Conservation (phyloP, 2,113 vertebrate genomes). For the Cromileptes altivelis region DNA sequence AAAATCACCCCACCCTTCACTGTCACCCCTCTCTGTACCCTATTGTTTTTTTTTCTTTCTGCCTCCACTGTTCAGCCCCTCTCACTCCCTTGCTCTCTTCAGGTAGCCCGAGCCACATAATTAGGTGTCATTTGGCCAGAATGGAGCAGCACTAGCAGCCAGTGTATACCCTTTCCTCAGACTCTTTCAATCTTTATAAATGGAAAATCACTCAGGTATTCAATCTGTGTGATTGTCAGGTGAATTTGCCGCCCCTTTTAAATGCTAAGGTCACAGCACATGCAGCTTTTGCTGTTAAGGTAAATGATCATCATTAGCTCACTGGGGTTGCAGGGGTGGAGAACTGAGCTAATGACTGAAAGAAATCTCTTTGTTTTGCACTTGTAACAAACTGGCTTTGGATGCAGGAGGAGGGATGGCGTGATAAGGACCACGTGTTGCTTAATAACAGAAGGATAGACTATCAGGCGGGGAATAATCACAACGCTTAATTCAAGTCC, state of each 20-base stretch:
- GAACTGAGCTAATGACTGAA: constrained; percentile 44
- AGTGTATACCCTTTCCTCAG: not conserved
- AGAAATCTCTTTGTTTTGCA: constrained; percentile 62
- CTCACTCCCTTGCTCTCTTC: constrained; percentile 1
- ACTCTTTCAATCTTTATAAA: constrained; percentile 17
- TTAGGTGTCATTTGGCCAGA: constrained; percentile 42
- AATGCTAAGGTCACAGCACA: constrained; percentile 6
- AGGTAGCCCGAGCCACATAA: constrained; percentile 40
- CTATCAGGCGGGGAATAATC: constrained; percentile 54
- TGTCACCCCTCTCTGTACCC: not conserved
- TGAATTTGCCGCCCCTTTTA: constrained; percentile 32
- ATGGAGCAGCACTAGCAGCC: constrained; percentile 11
- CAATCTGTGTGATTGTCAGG: constrained; percentile 41
- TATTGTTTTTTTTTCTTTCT: constrained; percentile 21
- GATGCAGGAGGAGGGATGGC: constrained; percentile 29
- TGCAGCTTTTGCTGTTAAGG: constrained; percentile 40
- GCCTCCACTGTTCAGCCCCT: not conserved
- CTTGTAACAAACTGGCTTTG: constrained; percentile 49
- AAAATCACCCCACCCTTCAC: constrained; percentile 30
- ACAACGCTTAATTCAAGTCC: constrained; percentile 45
- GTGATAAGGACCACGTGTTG: constrained; percentile 32
- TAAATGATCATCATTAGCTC: constrained; percentile 45
- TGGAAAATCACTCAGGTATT: constrained; percentile 39
- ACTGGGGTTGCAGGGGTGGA: constrained; percentile 20
- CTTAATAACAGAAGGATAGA: constrained; percentile 66